Evolutionary conservation across 1,140 invertebrate species (phyloP).

Genomic region (Drosophila trapezifrons): DNA sequence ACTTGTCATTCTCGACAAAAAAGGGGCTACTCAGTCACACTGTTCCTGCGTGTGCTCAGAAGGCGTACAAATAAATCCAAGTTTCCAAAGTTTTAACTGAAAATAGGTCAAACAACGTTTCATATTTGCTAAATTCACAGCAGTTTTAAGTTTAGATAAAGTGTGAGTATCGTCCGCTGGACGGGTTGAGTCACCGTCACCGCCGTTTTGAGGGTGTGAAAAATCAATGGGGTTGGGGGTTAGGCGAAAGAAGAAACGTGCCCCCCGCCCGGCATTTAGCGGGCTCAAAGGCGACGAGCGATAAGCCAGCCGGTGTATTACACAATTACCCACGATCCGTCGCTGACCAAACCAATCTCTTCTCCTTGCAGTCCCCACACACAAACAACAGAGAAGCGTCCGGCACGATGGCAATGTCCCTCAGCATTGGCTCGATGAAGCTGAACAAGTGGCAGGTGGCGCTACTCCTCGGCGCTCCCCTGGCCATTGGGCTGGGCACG

Average conservation of each 20-base stretch:
- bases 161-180: constrained; percentile 44
- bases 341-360: constrained; percentile 6
- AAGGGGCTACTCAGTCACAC: constrained; percentile 15
- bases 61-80: constrained; percentile 38
- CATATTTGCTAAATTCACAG: constrained; percentile 70
- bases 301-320: constrained; percentile 66
- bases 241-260: constrained; percentile 27
- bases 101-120: constrained; percentile 48
- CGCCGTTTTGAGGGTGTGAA: constrained; percentile 24
- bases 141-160: constrained; percentile 59
- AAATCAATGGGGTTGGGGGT: constrained; percentile 66
- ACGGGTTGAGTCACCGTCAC: not conserved
- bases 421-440: constrained; percentile 68
- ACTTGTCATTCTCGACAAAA: not conserved
- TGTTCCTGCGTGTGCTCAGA: constrained; percentile 26
- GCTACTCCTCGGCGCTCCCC: constrained; percentile 90
- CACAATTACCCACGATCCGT: constrained; percentile 50
- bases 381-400: constrained; percentile 22
- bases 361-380: constrained; percentile 52
- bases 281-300: constrained; percentile 32
- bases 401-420: constrained; percentile 61
- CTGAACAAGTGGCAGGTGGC: constrained; percentile 85
- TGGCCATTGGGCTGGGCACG: constrained; percentile 92
- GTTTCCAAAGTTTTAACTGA: constrained; percentile 54
- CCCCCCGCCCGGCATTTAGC: constrained; percentile 53